Evolutionary conservation across 2,113 vertebrate species (phyloP), one percentile per base, ranked within the genome.

Genomic region (Odocoileus hemionus): DNA sequence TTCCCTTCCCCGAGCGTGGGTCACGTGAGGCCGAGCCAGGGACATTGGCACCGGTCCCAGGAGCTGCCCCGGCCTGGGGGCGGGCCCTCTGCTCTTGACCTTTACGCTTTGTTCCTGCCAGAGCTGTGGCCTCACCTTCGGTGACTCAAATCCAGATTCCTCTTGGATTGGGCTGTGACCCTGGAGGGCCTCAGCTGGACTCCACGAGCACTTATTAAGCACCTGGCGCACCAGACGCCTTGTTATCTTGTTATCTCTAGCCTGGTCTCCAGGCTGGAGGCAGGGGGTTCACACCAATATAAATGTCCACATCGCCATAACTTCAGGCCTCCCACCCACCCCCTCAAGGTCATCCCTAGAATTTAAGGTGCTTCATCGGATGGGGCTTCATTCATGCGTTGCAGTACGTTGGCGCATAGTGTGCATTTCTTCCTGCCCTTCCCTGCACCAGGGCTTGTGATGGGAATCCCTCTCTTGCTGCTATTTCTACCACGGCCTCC

Each of bases 1-100:
- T 97, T 97, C 93, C 94, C 67, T 96, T 95, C 16, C 67, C 64
- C 17, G 25, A 80, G 74, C 19, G 28, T 7, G n/a, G 54, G 70
- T 47, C 47, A 11, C 45, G 7, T 14, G 78, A 90, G 85, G 92
- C 89, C 2, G 54, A 86, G 91, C 85, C 23, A 45, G 57, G 47
- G 79, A 52, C 67, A 7, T 12, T 17, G 52, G 84, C 39, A 0
- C 25, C 3, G 8, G 86, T 28, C 82, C 47, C 74, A 86, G 86
- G 89, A 61, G 47, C 92, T 28, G 50, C 7, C 45, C 26, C 7
- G 26, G 76, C 28, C 47, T 14, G 87, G 39, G 87, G 16, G 26
- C 60, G 58, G 36, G 33, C 12, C 70, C 36, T 67, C 36, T 1
- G 25, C 60, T n/a, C 80, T 54, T 30, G 39, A 82, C 33, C n/a